Evolutionary conservation across 2,888 invertebrate genomes (phyloP).

Genomic region (Caradrina kadenii): DNA sequence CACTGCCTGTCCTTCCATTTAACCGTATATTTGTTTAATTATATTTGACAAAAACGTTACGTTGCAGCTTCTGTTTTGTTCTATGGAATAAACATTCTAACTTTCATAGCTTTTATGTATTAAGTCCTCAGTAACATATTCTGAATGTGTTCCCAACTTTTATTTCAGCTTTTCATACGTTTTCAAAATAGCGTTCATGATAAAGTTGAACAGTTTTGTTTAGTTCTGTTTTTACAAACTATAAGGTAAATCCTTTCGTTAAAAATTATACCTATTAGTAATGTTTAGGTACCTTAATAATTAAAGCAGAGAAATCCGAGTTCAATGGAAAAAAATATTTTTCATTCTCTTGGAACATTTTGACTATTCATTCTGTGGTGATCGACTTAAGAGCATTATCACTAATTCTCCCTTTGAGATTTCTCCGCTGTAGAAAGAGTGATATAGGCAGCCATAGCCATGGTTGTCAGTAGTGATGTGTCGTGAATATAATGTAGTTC

Average conservation of each 20-base stretch:
- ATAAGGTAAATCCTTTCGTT: background rate
- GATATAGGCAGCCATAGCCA: too few species aligned
- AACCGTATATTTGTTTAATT: background rate
- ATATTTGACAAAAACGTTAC: conserved; percentile 29
- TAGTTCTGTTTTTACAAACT: conserved; percentile 9
- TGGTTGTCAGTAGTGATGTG: too few species aligned
- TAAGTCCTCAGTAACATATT: conserved; percentile 16
- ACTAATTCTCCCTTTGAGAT: too few species aligned
- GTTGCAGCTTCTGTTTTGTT: conserved; percentile 31
- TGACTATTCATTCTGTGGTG: too few species aligned
- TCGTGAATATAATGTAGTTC: too few species aligned
- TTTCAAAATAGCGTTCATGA: conserved; percentile 28
- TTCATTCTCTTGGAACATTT: too few species aligned
- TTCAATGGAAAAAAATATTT: too few species aligned
- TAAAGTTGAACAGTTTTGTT: conserved; percentile 38
- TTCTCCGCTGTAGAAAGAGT: too few species aligned
- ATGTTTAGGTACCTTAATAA: too few species aligned
- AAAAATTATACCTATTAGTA: too few species aligned
- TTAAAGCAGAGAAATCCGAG: too few species aligned
- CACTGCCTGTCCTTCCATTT: conserved; percentile 1
- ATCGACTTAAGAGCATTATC: too few species aligned
- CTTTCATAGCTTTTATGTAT: conserved; percentile 37
- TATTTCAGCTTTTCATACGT: conserved; percentile 43
- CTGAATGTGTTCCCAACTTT: conserved; percentile 45
- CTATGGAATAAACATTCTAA: conserved; percentile 31